These are phyloP conservation scores for Cryptophagus acutangulus DNA, from an alignment of 2,888 invertebrate genomes.

Conservation along the genomic window DNA sequence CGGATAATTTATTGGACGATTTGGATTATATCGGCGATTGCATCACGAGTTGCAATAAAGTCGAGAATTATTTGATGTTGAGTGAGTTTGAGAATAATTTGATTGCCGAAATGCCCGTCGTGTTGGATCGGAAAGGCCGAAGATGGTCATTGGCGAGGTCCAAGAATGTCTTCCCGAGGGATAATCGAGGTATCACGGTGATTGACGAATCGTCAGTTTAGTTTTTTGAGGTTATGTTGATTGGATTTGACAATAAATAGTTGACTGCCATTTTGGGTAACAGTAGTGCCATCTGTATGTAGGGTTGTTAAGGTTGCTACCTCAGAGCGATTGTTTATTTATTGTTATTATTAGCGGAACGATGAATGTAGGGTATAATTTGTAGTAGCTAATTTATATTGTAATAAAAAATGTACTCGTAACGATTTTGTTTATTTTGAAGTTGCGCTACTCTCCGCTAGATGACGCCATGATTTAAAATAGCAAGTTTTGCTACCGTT, in stretches of 20 bases:
- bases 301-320: too few species aligned
- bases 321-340: too few species aligned
- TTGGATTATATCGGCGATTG: constrained; percentile 76
- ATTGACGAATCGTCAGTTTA: constrained; percentile 69
- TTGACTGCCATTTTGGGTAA: constrained; percentile 4
- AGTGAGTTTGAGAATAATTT: constrained; percentile 83
- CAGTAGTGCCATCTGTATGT: too few species aligned
- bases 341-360: too few species aligned
- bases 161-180: constrained; percentile 46
- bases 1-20: constrained; percentile 73
- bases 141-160: constrained; percentile 67
- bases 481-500: too few species aligned
- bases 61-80: constrained; percentile 80
- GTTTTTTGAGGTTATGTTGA: constrained; percentile 21
- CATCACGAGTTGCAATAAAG: constrained; percentile 81
- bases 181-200: constrained; percentile 70
- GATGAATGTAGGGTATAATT: constrained; percentile 4
- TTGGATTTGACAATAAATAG: not conserved
- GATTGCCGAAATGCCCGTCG: constrained; percentile 70
- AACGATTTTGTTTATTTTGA: too few species aligned
- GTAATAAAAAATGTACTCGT: too few species aligned
- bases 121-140: constrained; percentile 66
- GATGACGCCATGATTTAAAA: too few species aligned
- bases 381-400: constrained; percentile 9
- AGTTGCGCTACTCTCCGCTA: too few species aligned